Evolutionary conservation across 2,797 vertebrate species (phyloP), one percentile per base, ranked within the genome.

Genomic region (Lagothrix lagotricha): DNA sequence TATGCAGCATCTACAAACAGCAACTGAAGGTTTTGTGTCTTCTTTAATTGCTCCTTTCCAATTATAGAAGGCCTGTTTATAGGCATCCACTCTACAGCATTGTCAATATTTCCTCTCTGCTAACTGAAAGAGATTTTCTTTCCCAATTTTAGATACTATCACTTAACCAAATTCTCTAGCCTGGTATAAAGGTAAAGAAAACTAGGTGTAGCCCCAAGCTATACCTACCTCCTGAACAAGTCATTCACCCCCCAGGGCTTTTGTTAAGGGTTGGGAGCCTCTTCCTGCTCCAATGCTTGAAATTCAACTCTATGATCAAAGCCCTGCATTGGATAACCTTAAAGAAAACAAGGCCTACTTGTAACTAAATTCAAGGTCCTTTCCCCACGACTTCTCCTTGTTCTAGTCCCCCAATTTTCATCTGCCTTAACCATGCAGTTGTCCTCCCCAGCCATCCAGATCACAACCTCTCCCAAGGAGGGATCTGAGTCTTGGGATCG

Each of bases 51-150:
- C 15, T 83, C 36, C 70, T 84, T 92, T 84, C 83, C 64, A 57
- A 73, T 93, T 92, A 90, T 0, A 96, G 46, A 76, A 76, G 50
- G 33, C 8, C 83, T 83, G 0, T 70, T 86, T 94, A 91, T 4
- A 91, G 58, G 89, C 80, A 91, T 46, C 36, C 3, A 5, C 70
- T 83, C 93, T 48, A 54, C 52, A 81, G 44, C 80, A 22, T 0
- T 64, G 54, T 48, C 94, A 79, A 89, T 82, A 90, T 72, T 90
- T 88, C 67, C n/a, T 83, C 91, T 93, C 39, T 50, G 58, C 58
- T 93, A 89, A 95, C 6, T 70, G 64, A 87, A 88, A 96, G 50
- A 91, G 48, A 70, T 50, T 64, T 87, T 73, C 95, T 84, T 93
- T 39, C 82, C 36, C 54, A 44, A 0, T 57, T 44, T 91, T 22